phyloP scores from a whole-genome alignment of 2,113 vertebrate genomes.

The Porphyrio hochstetteri region DNA sequence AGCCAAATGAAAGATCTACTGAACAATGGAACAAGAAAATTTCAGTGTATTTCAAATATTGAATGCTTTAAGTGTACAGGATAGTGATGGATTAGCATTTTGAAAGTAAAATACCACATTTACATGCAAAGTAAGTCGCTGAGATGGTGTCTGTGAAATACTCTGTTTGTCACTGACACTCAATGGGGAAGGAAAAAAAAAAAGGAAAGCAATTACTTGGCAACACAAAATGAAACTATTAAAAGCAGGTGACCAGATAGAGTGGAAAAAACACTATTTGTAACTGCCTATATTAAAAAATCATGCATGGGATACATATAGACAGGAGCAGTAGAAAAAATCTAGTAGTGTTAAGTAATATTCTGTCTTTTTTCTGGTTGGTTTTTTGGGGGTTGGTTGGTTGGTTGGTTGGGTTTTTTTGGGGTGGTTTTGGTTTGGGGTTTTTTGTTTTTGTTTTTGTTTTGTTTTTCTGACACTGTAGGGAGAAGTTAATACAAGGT shows the following conservation, averaged over 20 bases:
- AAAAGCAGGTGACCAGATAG: not conserved
- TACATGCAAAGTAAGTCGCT: not conserved
- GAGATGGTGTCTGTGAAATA: not conserved
- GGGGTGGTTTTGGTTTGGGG: too few species aligned
- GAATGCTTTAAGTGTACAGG: not conserved
- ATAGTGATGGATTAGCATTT: not conserved
- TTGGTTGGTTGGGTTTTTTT: too few species aligned
- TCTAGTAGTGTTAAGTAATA: not conserved
- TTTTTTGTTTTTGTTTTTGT: not conserved
- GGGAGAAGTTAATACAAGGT: not conserved
- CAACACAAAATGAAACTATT: not conserved
- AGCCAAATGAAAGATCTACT: not conserved
- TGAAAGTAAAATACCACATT: not conserved
- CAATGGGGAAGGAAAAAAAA: not conserved
- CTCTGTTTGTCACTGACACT: not conserved
- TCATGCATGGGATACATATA: not conserved
- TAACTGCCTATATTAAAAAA: not conserved
- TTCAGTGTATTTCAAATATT: not conserved
- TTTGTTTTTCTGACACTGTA: fast-evolving
- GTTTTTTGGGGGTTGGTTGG: too few species aligned
- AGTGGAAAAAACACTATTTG: not conserved
- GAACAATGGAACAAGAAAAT: not conserved
- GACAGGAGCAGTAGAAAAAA: not conserved
- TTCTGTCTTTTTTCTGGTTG: too few species aligned
- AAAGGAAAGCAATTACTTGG: not conserved